phyloP scores from a whole-genome alignment of 2,113 vertebrate genomes.

The Centrocercus urophasianus region DNA sequence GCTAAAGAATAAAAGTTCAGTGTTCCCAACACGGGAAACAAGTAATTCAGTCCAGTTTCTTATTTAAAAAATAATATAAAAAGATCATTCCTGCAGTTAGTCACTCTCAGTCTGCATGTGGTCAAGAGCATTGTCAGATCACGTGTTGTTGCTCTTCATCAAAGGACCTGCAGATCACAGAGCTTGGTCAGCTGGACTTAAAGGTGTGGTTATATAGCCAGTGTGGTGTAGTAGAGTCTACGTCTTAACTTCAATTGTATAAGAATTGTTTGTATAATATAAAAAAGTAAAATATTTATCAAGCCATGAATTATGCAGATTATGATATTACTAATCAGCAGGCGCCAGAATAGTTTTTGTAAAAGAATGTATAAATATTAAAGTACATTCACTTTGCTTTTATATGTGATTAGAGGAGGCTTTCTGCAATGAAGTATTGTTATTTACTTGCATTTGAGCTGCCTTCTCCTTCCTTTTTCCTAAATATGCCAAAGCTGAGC shows the following conservation, averaged over 20 bases:
- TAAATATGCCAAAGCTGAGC: not conserved
- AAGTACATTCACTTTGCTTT: constrained; percentile 51
- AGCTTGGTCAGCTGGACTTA: not conserved
- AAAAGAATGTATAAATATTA: constrained; percentile 68
- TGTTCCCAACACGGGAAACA: not conserved
- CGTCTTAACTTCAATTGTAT: constrained; percentile 58
- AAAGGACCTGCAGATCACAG: not conserved
- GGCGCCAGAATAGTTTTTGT: constrained; percentile 50
- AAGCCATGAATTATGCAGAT: constrained; percentile 66
- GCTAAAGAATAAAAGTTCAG: not conserved
- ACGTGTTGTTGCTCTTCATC: fast-evolving
- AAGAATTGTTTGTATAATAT: constrained; percentile 65
- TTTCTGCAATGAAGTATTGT: constrained; percentile 39
- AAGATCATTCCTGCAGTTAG: not conserved
- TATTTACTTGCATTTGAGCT: constrained; percentile 15
- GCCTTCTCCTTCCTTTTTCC: constrained; percentile 38
- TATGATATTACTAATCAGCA: constrained; percentile 66
- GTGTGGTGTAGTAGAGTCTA: not conserved
- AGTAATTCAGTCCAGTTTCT: not conserved
- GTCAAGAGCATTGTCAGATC: not conserved
- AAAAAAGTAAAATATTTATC: constrained; percentile 67
- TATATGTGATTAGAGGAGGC: constrained; percentile 25
- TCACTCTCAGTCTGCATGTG: not conserved
- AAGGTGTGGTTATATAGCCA: not conserved
- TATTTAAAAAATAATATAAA: not conserved